Base-by-base conservation (phyloP, 2,797 vertebrate species). In the Neostethus bicornis region DNA sequence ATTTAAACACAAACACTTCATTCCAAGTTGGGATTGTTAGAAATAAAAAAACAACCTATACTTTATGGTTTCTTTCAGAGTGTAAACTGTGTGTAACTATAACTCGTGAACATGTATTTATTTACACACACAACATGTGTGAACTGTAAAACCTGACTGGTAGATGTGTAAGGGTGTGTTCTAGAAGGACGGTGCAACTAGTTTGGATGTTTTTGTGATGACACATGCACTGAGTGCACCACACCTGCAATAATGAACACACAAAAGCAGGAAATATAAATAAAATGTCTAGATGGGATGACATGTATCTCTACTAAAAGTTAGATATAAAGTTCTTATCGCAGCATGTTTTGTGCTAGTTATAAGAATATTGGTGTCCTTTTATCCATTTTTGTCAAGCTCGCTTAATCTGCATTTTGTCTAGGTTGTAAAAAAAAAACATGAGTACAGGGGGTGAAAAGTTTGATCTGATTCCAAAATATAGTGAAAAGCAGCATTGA, bases 381-480 rank as follows among this genome's bases (percentile, higher is more conserved):
- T 19, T 3, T 42, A 12, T 21, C 13, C 25, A 32, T 25, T 41
- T 35, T 37, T 29, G 1, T 19, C 21, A 13, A 2, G 21, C n/a
- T 35, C 19, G 19, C 37, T 56, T 46, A 9, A 23, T 5, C 21
- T 51, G 24, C 14, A 24, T 41, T 11, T 10, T n/a, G 2, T 0
- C 7, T 13, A 32, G 14, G 37, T 2, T n/a, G 16, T 44, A 28
- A 21, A 34, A 42, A 32, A 16, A 4, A 4, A 11, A 2, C 26
- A 52, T 35, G 14, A 1, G 26, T 4, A 43, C 35, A 29, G 28
- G 38, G 63, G 11, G 0, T 10, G 21, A 51, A 50, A 49, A 11
- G 10, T 38, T 7, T 65, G 37, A 62, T 39, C 28, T 55, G 25
- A 16, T 37, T 53, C 32, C 7, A 29, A 24, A 25, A 60, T 38